Evolutionary conservation across 2,797 vertebrate species (phyloP), one percentile per base, ranked within the genome.

Genomic region (Eleutherodactylus coqui): DNA sequence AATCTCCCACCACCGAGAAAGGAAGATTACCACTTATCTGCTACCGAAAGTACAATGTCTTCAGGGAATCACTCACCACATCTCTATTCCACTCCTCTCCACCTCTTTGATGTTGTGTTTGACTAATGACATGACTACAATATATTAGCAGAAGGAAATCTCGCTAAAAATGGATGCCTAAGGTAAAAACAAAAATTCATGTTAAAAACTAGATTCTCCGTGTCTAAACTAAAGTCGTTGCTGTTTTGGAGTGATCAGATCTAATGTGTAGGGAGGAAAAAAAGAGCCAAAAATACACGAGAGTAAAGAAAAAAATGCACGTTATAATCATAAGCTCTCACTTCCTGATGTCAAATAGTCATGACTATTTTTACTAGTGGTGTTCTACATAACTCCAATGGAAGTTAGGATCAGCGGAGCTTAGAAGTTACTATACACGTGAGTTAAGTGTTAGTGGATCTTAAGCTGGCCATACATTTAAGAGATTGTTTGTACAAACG

Each of bases 51-150:
- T 58, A 60, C 36, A 27, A 55, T 34, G 38, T 49, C 79, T 82
- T 41, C 45, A 81, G 79, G 60, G 43, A 47, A 45, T 49, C 60
- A 49, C 45, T 41, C 45, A 70, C 21, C 79, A 53, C 64, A 34
- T 41, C n/a, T 67, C 32, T 67, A 36, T 53, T 82, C 79, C 70
- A 32, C 45, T 24, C 29, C 45, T 81, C 62, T 69, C 62, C 53
- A 70, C 72, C 43, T 36, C 47, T 82, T 82, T 82, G 45, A 70
- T 82, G 79, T 72, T 32, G 47, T 82, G 32, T 70, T 36, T 38
- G 79, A 82, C 79, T 70, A 69, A 82, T 82, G 79, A 36, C 51
- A 82, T 70, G 67, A 82, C 49, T 72, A 70, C 47, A 70, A 55
- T 82, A 47, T 72, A 67, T 70, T 70, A 72, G 64, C 10, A 55